Percentiles rank a stretch among this genome's conserved stretches.
Conservation (phyloP, 2,888 invertebrate genomes). For the Aleiodes testaceus region DNA sequence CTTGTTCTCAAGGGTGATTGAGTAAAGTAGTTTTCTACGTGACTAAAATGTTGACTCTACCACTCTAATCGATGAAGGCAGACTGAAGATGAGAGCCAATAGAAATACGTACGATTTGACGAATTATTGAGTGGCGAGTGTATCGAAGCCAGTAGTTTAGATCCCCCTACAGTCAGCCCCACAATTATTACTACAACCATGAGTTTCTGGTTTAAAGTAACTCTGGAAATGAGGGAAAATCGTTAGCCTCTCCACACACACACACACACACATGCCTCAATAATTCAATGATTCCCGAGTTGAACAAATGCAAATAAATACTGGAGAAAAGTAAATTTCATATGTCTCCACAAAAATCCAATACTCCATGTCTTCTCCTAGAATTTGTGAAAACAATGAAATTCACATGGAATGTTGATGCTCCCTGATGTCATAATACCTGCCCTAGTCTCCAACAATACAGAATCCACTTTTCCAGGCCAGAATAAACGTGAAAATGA, state of each 20-base stretch:
- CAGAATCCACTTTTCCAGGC: conserved; percentile 12
- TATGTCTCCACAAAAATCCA: conserved; percentile 19
- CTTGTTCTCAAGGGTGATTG: conserved; percentile 8
- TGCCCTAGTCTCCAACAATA: not conserved
- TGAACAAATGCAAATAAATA: conserved; percentile 9
- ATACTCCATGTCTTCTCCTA: conserved; percentile 10
- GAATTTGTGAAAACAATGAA: conserved; percentile 26
- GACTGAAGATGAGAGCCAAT: not conserved
- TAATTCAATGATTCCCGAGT: no score
- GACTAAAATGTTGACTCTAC: conserved; percentile 6
- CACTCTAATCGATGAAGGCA: not conserved
- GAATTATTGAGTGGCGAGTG: no score
- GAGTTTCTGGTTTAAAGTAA: no score
- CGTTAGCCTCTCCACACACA: no score
- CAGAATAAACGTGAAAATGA: conserved; percentile 10
- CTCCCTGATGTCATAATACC: conserved; percentile 28
- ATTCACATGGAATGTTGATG: conserved; percentile 30
- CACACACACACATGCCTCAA: no score
- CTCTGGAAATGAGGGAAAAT: no score
- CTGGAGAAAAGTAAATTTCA: conserved; percentile 1
- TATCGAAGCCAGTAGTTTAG: no score
- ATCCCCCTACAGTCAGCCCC: no score
- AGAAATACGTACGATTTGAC: no score
- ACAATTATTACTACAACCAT: no score
- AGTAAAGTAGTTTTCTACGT: conserved; percentile 18